A percentile compares a stretch with the other conserved stretches of the same genome.
These are phyloP conservation scores for Lucinisca nassula DNA, from an alignment of 2,888 invertebrate species.

Conservation along the genomic window DNA sequence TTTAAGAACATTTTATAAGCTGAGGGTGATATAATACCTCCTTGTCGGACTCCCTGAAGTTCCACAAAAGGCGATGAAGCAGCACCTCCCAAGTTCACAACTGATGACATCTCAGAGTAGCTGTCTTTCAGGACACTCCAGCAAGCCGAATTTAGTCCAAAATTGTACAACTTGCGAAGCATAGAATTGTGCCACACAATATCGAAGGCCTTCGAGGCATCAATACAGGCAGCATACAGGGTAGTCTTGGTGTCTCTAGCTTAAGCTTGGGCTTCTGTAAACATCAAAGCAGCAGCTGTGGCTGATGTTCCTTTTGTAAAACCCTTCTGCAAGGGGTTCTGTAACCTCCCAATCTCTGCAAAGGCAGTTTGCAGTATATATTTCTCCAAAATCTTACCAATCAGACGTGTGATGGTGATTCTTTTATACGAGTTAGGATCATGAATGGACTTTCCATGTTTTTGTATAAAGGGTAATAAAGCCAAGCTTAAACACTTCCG, in stretches of 20 bases:
- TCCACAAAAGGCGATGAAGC: neutral
- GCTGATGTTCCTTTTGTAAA: slow-evolving; percentile 22
- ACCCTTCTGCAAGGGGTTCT: neutral
- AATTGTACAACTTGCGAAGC: neutral
- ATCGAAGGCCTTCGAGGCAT: slow-evolving; percentile 30
- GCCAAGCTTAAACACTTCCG: slow-evolving; percentile 7
- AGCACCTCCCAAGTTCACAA: neutral
- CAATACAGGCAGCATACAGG: slow-evolving; percentile 1
- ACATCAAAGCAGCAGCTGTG: neutral
- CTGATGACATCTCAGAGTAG: neutral
- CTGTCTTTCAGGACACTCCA: slow-evolving; percentile 1
- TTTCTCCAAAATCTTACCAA: slow-evolving; percentile 16
- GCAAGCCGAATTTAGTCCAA: neutral
- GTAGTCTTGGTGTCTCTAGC: neutral
- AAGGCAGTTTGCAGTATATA: neutral
- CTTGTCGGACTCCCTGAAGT: slow-evolving; percentile 12
- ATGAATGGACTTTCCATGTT: slow-evolving; percentile 4
- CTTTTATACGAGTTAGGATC: slow-evolving; percentile 23
- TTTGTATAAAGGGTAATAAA: neutral
- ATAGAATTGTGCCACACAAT: neutral
- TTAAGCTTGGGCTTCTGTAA: neutral
- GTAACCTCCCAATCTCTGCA: neutral
- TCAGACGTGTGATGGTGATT: slow-evolving; percentile 7
- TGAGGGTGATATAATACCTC: slow-evolving; percentile 14
- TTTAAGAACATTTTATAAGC: slow-evolving; percentile 11